Percentiles rank a stretch among this genome's conserved stretches.
These are phyloP conservation scores for Orchesellides sinensis DNA, from an alignment of 2,888 invertebrate species.

Conservation along the genomic window DNA sequence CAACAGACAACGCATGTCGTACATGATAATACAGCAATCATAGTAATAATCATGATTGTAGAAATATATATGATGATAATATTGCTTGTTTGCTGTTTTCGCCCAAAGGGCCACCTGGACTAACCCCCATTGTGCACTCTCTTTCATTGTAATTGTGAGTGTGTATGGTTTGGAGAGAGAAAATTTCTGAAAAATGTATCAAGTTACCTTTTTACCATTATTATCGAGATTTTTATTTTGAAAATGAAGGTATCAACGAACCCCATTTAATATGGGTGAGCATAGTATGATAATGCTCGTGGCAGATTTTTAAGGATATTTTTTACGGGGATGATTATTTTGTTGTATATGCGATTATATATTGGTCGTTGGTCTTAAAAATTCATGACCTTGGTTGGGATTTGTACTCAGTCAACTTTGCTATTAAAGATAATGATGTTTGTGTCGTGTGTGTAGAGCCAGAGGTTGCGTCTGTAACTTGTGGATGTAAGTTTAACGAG, in stretches of 20 bases:
- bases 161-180: neutral
- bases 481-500: too few relatives aligned
- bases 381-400: too few relatives aligned
- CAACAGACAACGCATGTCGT: conserved; percentile 15
- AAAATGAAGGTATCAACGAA: conserved; percentile 13
- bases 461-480: too few relatives aligned
- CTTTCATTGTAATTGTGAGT: neutral
- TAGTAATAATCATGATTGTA: neutral
- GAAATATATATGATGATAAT: conserved; percentile 34
- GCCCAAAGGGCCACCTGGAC: conserved; percentile 54
- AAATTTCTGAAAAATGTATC: conserved; percentile 44
- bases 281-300: too few relatives aligned
- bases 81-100: conserved; percentile 55
- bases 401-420: too few relatives aligned
- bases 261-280: neutral
- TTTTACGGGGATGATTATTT: too few relatives aligned
- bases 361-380: too few relatives aligned
- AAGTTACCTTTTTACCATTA: conserved; percentile 53
- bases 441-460: too few relatives aligned
- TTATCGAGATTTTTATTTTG: conserved; percentile 34
- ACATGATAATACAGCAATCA: conserved; percentile 17
- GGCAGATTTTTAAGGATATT: too few relatives aligned
- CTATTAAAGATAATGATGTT: too few relatives aligned
- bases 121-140: neutral
- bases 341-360: too few relatives aligned